Conservation (phyloP, 2,797 vertebrate species). For the Rhyacichthys aspro region DNA sequence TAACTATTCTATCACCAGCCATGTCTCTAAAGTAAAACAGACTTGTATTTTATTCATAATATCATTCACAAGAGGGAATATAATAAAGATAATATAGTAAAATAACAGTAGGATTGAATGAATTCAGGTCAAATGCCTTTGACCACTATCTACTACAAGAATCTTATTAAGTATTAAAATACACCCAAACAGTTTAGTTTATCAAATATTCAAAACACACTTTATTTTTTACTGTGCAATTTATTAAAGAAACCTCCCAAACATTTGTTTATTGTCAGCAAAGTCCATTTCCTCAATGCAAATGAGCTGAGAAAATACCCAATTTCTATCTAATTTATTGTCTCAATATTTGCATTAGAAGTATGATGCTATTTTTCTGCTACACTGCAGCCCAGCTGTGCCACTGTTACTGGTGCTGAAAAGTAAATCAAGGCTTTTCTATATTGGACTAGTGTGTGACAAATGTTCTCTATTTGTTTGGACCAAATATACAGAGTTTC, state of each 20-base stretch:
- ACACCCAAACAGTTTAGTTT: not conserved
- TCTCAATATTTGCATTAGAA: constrained; percentile 6
- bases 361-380: constrained; percentile 4
- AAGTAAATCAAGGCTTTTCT: constrained; percentile 28
- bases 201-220: not conserved
- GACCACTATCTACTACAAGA: no score
- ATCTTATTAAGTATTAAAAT: no score
- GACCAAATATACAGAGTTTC: constrained; percentile 31
- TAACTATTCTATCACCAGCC: no score
- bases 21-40: no score
- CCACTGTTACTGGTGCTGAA: constrained; percentile 18
- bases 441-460: constrained; percentile 41
- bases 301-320: constrained; percentile 15
- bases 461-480: constrained; percentile 54
- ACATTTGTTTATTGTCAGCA: constrained; percentile 11
- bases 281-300: constrained; percentile 7
- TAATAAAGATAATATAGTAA: no score
- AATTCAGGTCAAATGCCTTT: no score
- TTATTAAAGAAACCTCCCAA: constrained; percentile 3
- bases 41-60: no score
- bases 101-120: no score
- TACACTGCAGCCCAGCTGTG: not conserved
- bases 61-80: no score
- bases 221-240: constrained; percentile 3
- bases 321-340: constrained; percentile 12